Base-by-base conservation (phyloP, 2,888 invertebrate genomes). In the Ectemnius cavifrons region DNA sequence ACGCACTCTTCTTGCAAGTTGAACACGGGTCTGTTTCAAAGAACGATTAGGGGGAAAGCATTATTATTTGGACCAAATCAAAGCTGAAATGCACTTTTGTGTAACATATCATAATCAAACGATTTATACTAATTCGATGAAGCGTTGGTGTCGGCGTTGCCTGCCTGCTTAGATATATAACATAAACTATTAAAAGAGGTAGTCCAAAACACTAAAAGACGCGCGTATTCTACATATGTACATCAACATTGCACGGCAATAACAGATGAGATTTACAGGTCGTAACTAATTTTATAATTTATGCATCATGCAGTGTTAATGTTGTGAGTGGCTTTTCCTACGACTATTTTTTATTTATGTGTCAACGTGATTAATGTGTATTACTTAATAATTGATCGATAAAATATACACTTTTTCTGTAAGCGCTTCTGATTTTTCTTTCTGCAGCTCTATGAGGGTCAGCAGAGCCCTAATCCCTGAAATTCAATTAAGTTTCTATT, bases 311-410 rank as follows among this genome's bases (percentile, higher is more conserved):
- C 58, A 73, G 65, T 73, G 68, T 71, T 61, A 59, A 57, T 56
- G 27, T 73, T 71, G 66, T 71, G 49, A 71, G 65, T 79, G 78
- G 75, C 66, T 78, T 83, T 75, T 75, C 68, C 64, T 68, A 63
- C 66, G 23, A 67, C 64, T 70, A 74, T 73, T 74, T 80, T 78
- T 85, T 84, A 85, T 85, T 85, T 85, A 85, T 87, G 79, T 84
- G 83, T 86, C 83, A 78, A 72, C 75, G 84, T 87, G 83, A 82
- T 80, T 70, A 83, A 77, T 79, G 84, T 79, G 84, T 82, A 82
- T 78, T 77, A 74, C 37, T 37, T 37, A 23, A 0, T 37, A 1
- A 80, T 78, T 79, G 74, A 79, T 67, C 75, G 78, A 80, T 77
- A 72, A 85, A 85, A 79, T 75, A 76, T 75, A 77, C 69, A 73